These are phyloP conservation scores for Nomada fabriciana DNA, from an alignment of 2,888 invertebrate species.

Conservation along the genomic window DNA sequence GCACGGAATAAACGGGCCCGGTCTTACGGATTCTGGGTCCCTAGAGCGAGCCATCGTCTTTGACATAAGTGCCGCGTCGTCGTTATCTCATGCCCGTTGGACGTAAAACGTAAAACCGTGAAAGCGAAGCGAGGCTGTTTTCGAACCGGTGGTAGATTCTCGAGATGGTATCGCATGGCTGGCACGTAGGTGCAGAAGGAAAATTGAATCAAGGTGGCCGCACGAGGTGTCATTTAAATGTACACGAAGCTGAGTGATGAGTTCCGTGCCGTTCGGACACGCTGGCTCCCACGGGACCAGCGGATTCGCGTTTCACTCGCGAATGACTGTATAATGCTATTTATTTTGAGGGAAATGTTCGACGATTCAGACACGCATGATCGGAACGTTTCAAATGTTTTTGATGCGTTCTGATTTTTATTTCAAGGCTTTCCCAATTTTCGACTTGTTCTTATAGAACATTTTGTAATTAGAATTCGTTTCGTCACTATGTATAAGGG, in stretches of 20 bases:
- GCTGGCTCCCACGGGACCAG: neutral
- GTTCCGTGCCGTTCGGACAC: constrained; percentile 9
- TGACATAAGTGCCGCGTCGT: constrained; percentile 57
- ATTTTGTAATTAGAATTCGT: too few species aligned
- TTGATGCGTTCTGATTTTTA: too few species aligned
- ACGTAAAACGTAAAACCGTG: neutral
- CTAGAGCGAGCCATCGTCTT: constrained; percentile 23
- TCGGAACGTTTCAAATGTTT: neutral
- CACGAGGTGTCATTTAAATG: constrained; percentile 69
- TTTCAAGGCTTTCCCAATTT: too few species aligned
- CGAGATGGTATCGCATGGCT: constrained; percentile 22
- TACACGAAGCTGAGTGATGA: constrained; percentile 67
- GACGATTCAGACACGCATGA: neutral
- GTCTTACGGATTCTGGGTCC: constrained; percentile 65
- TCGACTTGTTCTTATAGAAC: too few species aligned
- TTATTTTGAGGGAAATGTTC: neutral
- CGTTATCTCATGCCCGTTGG: constrained; percentile 35
- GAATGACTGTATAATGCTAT: neutral
- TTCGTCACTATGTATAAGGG: too few species aligned
- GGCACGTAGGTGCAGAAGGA: constrained; percentile 50
- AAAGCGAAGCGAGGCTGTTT: constrained; percentile 21
- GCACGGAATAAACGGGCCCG: constrained; percentile 56
- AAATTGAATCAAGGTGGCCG: constrained; percentile 53
- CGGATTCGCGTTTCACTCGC: neutral
- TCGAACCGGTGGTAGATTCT: neutral